These are phyloP conservation scores for Candoia aspera DNA, from an alignment of 2,113 vertebrate genomes.

Conservation along the genomic window DNA sequence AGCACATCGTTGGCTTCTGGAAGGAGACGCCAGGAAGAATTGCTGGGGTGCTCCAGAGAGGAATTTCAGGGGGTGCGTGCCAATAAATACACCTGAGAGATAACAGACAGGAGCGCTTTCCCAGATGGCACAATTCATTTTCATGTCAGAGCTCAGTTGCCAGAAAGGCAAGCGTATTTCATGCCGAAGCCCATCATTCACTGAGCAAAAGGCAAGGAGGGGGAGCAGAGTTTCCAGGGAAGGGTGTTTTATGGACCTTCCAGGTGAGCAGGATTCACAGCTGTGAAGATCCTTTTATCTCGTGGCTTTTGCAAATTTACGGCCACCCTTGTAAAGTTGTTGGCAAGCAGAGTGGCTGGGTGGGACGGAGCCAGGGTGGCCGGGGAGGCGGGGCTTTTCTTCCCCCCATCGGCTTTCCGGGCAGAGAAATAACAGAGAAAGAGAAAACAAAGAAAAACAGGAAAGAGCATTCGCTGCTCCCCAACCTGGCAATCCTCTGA, in stretches of 20 bases:
- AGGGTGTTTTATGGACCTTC: constrained; percentile 11
- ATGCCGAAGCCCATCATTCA: constrained; percentile 8
- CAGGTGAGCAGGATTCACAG: constrained; percentile 11
- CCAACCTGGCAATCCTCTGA: neutral
- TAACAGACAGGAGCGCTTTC: neutral
- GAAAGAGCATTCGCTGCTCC: too few species aligned
- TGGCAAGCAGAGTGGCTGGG: neutral
- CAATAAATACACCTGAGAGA: constrained; percentile 13
- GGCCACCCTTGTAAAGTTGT: neutral
- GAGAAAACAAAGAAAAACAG: too few species aligned
- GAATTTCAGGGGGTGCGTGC: neutral
- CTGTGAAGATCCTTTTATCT: constrained; percentile 13
- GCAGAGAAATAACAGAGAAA: too few species aligned
- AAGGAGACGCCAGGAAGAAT: neutral
- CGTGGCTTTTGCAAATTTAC: neutral
- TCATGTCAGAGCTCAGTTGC: neutral
- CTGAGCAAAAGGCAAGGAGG: too few species aligned
- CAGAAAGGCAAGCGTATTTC: neutral
- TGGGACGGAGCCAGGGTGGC: neutral
- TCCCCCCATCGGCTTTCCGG: neutral
- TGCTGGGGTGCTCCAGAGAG: neutral
- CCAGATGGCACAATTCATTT: constrained; percentile 10
- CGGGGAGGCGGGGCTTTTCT: neutral
- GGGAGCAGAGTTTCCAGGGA: neutral
- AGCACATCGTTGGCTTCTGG: neutral